Percentiles rank a stretch among this genome's conserved stretches.
Conservation (phyloP, 2,113 vertebrate species). For the Cyphomyrus discorhynchus region DNA sequence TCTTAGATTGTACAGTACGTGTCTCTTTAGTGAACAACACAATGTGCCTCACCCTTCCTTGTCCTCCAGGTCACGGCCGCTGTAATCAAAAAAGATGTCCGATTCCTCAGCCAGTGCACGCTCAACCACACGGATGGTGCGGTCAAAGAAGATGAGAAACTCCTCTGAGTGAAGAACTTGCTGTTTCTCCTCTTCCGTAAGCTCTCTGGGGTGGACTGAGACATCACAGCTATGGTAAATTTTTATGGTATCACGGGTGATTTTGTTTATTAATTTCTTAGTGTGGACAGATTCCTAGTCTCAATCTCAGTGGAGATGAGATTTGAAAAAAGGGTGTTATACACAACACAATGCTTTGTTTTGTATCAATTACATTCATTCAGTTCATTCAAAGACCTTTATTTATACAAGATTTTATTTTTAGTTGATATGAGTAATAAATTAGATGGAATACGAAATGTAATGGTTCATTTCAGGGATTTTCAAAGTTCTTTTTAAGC, state of each 20-base stretch:
- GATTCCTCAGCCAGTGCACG: slow-evolving; percentile 76
- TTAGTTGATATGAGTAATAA: background rate
- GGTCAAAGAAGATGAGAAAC: slow-evolving; percentile 80
- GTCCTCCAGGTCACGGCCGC: slow-evolving; percentile 74
- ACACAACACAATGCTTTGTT: background rate
- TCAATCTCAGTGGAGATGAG: background rate
- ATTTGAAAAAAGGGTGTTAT: background rate
- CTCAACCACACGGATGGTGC: slow-evolving; percentile 74
- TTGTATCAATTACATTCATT: background rate
- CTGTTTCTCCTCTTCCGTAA: slow-evolving; percentile 81
- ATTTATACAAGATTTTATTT: background rate
- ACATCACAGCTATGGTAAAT: background rate
- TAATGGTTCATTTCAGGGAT: background rate
- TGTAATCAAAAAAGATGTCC: slow-evolving; percentile 85
- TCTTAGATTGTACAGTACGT: background rate
- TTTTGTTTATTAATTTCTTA: background rate
- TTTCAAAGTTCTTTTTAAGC: background rate
- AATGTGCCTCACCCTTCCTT: slow-evolving; percentile 69
- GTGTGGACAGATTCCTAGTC: background rate
- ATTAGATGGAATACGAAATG: background rate
- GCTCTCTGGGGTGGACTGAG: slow-evolving; percentile 70
- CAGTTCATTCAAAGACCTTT: background rate
- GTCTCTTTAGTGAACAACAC: background rate
- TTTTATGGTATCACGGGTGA: background rate
- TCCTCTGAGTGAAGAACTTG: slow-evolving; percentile 81